phyloP scores from a whole-genome alignment of 2,888 invertebrate species.

The Drosophila incognita region DNA sequence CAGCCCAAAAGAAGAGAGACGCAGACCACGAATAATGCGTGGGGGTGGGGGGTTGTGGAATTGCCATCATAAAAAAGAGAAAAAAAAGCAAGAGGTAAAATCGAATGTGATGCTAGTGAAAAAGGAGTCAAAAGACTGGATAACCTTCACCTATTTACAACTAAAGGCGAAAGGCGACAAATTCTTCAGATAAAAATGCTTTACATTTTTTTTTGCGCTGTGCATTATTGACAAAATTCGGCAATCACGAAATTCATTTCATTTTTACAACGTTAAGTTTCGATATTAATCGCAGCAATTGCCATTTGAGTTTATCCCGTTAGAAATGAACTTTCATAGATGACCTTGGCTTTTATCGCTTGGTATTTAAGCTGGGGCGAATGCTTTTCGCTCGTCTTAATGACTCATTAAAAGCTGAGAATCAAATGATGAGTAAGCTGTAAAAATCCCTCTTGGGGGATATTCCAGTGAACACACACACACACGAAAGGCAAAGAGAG shows the following conservation, averaged over 20 bases:
- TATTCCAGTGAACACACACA: neutral
- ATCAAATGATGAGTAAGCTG: neutral
- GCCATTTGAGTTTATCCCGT: neutral
- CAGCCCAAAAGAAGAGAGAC: constrained; percentile 37
- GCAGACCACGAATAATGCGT: neutral
- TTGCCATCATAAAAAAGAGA: constrained; percentile 13
- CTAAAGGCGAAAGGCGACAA: neutral
- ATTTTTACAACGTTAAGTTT: neutral
- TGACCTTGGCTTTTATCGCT: neutral
- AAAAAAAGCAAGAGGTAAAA: neutral
- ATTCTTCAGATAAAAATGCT: neutral
- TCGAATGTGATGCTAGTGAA: constrained; percentile 28
- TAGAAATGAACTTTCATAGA: neutral
- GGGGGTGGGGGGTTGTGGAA: neutral
- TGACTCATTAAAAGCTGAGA: neutral
- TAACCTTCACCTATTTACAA: constrained; percentile 63
- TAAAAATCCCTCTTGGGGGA: neutral
- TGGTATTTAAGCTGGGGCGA: neutral
- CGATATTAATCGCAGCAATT: neutral
- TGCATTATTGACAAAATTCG: neutral
- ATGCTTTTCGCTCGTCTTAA: neutral
- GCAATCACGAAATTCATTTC: neutral
- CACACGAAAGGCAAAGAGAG: too few species aligned
- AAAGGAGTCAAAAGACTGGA: constrained; percentile 41
- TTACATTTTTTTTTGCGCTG: neutral